Percentiles rank a stretch among this genome's conserved stretches.
Conservation (phyloP, 2,888 invertebrate species). For the Apodemia zela region DNA sequence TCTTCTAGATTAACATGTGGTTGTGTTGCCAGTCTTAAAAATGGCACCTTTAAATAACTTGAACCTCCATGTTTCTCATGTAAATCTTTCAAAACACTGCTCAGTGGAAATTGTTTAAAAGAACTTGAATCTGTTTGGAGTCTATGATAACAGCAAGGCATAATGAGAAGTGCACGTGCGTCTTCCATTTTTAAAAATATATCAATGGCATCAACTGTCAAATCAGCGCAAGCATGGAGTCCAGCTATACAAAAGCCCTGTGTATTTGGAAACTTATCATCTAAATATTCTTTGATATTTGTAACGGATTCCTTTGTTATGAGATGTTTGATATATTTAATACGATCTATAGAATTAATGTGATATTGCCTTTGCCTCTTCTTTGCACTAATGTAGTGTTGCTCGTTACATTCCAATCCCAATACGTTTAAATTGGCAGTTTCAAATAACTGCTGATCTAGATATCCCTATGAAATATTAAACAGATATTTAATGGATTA, state of each 20-base stretch:
- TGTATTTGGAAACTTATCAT: slow-evolving; percentile 53
- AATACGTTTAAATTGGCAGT: slow-evolving; percentile 81
- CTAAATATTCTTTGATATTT: slow-evolving; percentile 59
- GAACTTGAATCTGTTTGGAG: slow-evolving; percentile 51
- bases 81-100: slow-evolving; percentile 64
- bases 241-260: slow-evolving; percentile 73
- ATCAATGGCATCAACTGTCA: slow-evolving; percentile 84
- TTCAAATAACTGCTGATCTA: slow-evolving; percentile 83
- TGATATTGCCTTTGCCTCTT: slow-evolving; percentile 79
- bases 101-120: slow-evolving; percentile 85
- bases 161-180: slow-evolving; percentile 81
- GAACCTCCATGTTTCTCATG: slow-evolving; percentile 49
- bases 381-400: slow-evolving; percentile 78
- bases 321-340: slow-evolving; percentile 81
- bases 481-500: not conserved
- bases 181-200: slow-evolving; percentile 81
- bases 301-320: slow-evolving; percentile 73
- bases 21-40: slow-evolving; percentile 87
- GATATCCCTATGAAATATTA: slow-evolving; percentile 82
- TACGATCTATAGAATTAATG: slow-evolving; percentile 65
- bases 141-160: slow-evolving; percentile 92
- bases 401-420: slow-evolving; percentile 83
- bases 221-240: slow-evolving; percentile 89
- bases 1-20: slow-evolving; percentile 78
- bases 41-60: slow-evolving; percentile 80